These are phyloP conservation scores for Phymastichus coffea DNA, from an alignment of 1,140 invertebrate species.

Conservation along the genomic window DNA sequence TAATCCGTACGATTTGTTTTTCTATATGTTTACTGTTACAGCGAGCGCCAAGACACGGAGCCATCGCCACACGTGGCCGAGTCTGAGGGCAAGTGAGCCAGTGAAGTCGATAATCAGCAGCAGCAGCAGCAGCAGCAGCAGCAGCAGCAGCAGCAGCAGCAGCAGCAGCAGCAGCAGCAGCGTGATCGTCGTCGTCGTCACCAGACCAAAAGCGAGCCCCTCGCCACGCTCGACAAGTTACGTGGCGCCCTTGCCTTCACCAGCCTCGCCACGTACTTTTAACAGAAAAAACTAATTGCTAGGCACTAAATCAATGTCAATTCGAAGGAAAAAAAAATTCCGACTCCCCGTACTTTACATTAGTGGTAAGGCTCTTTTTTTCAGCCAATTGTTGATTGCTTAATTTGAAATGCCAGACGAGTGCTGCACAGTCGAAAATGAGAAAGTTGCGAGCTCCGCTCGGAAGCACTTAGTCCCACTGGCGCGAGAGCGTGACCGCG, in stretches of 20 bases:
- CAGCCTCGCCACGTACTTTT: slow-evolving; percentile 25
- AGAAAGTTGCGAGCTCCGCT: too few species aligned
- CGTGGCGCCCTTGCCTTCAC: slow-evolving; percentile 44
- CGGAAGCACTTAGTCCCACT: not conserved
- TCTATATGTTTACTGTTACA: slow-evolving; percentile 37
- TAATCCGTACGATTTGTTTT: slow-evolving; percentile 20
- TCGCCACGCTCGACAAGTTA: slow-evolving; percentile 44
- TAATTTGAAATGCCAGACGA: too few species aligned
- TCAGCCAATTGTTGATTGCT: too few species aligned
- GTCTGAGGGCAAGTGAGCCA: slow-evolving; percentile 53
- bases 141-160: not conserved
- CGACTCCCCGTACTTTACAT: too few species aligned
- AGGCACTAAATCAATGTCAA: not conserved
- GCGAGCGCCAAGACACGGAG: slow-evolving; percentile 52
- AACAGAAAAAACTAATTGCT: slow-evolving; percentile 12
- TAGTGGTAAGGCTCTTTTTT: too few species aligned
- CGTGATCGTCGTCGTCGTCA: too few species aligned
- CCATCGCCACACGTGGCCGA: slow-evolving; percentile 42
- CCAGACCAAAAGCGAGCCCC: too few species aligned
- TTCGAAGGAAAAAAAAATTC: slow-evolving; percentile 17
- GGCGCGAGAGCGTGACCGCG: not conserved
- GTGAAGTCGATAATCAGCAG: slow-evolving; percentile 24
- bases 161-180: not conserved
- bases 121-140: not conserved
- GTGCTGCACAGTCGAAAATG: too few species aligned